A percentile compares a stretch with the other conserved stretches of the same genome.
phyloP scores from a whole-genome alignment of 1,140 invertebrate species.

The Cryptotermes secundus region DNA sequence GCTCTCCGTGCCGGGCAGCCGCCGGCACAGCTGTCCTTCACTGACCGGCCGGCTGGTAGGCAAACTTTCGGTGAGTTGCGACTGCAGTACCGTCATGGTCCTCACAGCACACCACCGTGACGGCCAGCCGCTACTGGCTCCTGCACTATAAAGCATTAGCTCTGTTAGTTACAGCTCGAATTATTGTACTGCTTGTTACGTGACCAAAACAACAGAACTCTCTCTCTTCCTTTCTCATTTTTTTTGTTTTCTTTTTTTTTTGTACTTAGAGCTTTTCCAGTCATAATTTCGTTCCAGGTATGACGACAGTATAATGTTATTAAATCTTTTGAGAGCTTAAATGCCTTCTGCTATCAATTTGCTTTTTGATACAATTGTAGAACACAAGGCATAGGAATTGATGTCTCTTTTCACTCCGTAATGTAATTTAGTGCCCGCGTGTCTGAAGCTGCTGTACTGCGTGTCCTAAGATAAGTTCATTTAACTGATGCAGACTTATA shows the following conservation, averaged over 20 bases:
- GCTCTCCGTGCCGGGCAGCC: not conserved
- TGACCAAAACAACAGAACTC: not conserved
- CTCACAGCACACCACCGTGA: not conserved
- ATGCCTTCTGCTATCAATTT: not conserved
- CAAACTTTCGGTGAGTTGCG: not conserved
- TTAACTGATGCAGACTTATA: not conserved
- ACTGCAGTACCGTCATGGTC: not conserved
- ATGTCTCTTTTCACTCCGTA: not conserved
- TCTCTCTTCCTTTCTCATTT: not conserved
- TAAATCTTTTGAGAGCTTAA: constrained; percentile 18
- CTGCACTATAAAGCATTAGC: constrained; percentile 9
- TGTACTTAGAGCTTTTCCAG: not conserved
- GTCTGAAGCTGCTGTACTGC: not conserved
- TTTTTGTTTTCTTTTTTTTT: not conserved
- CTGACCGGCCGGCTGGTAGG: not conserved
- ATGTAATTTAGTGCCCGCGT: not conserved
- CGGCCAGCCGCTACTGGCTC: not conserved
- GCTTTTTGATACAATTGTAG: not conserved
- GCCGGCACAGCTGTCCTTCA: not conserved
- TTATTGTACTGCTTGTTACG: not conserved
- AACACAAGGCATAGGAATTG: not conserved
- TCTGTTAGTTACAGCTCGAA: not conserved
- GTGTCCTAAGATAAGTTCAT: not conserved
- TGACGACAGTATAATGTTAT: not conserved
- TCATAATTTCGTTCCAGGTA: not conserved